Base-by-base conservation (phyloP, 2,113 vertebrate species). In the Engystomops pustulosus region DNA sequence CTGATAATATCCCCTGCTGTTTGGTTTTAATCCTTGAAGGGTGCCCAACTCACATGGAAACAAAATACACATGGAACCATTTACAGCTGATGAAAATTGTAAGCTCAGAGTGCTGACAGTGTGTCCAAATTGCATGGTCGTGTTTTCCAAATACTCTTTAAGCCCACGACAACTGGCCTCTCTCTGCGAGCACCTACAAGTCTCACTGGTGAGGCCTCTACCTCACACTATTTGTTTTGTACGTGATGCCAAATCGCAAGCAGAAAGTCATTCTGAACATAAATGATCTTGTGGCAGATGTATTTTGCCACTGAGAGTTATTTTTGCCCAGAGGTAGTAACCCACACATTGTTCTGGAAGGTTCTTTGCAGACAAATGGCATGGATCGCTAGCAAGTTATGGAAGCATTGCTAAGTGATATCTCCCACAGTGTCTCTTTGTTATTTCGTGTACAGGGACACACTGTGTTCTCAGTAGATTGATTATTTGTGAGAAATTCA, bases 1-100 rank as follows among this genome's bases (percentile, higher is more conserved):
- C 87, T 6, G 60, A 41, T 77, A 41, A 86, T 86, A 81, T 85
- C 67, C 86, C 87, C 70, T 8, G 6, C 72, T 87, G 86, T 87
- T 89, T 0, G 4, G 87, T 84, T 84, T 87, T 84, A 87, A 85
- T 88, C 0, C 86, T 85, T 76, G 85, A 62, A 72, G 87, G 85
- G 81, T 75, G 85, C 45, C 67, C 80, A 86, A 85, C 15, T 72
- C 85, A 86, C 65, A 84, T 84, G 83, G 83, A 84, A 84, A 84
- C 51, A 84, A 58, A 87, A 65, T 70, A 81, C 89, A 91, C 87
- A 89, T 89, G 89, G 88, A 91, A 91, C 84, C 75, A 86, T 89
- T 91, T 87, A 88, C 38, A 17, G 18, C 45, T 86, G 77, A 86
- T 47, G 75, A 86, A 88, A 88, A 89, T 86, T 86, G 11, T 89